Conservation (phyloP, 2,797 vertebrate genomes). For the Merluccius polli region DNA sequence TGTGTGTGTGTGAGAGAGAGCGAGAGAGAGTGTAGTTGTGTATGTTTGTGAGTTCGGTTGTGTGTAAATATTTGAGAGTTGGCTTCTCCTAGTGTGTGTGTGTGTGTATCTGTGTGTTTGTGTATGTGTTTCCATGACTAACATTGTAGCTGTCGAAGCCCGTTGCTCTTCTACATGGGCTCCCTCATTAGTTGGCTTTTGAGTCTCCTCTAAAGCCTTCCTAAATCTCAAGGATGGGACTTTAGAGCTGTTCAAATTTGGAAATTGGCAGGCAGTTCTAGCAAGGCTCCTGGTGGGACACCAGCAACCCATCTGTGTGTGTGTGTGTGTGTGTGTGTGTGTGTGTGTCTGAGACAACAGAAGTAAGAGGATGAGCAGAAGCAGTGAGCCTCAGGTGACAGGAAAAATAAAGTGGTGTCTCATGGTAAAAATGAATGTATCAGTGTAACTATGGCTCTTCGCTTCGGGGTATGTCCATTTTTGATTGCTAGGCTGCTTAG, state of each 20-base stretch:
- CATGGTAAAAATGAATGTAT: background rate
- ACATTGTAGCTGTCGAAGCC: conserved; percentile 47
- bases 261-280: background rate
- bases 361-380: background rate
- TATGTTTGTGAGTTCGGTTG: background rate
- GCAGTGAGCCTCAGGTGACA: background rate
- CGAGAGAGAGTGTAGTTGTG: background rate
- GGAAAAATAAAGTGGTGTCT: background rate
- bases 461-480: background rate
- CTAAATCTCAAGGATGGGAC: conserved; percentile 37
- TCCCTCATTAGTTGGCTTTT: conserved; percentile 56
- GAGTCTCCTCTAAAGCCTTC: conserved; percentile 45
- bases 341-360: background rate
- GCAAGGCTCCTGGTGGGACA: background rate
- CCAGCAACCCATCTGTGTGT: background rate
- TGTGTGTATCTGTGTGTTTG: background rate
- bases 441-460: background rate
- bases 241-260: conserved; percentile 30
- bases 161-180: conserved; percentile 48
- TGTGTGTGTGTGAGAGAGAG: too few species aligned
- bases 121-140: conserved; percentile 8
- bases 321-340: background rate
- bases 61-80: background rate
- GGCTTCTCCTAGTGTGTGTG: background rate
- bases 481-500: background rate